Base-by-base conservation (phyloP, 1,140 invertebrate species). In the Ladona fulva region DNA sequence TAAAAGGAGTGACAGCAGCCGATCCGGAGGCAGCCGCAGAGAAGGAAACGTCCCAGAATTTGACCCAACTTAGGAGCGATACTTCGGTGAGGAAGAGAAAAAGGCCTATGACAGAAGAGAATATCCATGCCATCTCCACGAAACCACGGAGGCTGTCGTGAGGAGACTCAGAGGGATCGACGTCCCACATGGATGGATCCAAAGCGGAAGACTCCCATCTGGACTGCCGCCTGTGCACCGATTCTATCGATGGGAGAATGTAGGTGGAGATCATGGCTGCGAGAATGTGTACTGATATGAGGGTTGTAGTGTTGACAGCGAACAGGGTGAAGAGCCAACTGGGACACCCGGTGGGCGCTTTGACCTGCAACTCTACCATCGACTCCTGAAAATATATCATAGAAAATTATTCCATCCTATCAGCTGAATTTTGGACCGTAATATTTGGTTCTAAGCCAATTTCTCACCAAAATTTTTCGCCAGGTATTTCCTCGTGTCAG, bases 181-280 rank as follows among this genome's bases (percentile, higher is more conserved):
- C 74, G 16, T 24, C 24, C 74, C 52, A 66, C 14, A 12, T 16
- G 14, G 52, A 66, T 22, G 52, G 52, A 12, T 66, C 52, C 12
- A 12, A 1, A 16, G 16, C 3, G 52, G 16, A 19, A 22, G 16
- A n/a, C 24, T 75, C 29, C 74, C 29, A 25, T 19, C 12, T 24
- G n/a, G 14, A 14, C 24, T 75, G 37, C 16, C 29, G 1, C 29
- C 16, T 24, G 81, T 90, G 91, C 73, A 92, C 90, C 5, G 92
- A 92, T 79, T 94, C 92, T 74, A 94, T 91, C 81, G 93, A 93
- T 0, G 93, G 95, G 80, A 97, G 85, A 77, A 97, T 90, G 82
- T 96, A 98, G 0, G 96, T 97, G 79, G 94, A 96, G 83, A 97
- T 97, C 95, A 98, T 97, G 42, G 97, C 85, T 0, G 96, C 95